These are phyloP conservation scores for Brachypalpus laphriformis DNA, from an alignment of 2,888 invertebrate species.

Conservation along the genomic window DNA sequence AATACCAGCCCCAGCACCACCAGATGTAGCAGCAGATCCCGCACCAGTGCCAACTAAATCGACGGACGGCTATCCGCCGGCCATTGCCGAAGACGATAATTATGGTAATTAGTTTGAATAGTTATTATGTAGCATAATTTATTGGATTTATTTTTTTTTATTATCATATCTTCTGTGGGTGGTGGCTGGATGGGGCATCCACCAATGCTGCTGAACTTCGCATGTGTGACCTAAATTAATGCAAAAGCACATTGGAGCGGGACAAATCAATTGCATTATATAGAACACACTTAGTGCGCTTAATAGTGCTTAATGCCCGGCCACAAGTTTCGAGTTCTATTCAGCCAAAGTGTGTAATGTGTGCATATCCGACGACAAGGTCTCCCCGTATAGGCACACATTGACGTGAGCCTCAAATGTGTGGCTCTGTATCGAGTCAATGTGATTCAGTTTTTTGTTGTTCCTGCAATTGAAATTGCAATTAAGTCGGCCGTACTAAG, in stretches of 20 bases:
- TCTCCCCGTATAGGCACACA: slow-evolving; percentile 16
- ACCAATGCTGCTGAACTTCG: background rate
- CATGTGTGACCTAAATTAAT: slow-evolving; percentile 52
- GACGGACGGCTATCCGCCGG: slow-evolving; percentile 49
- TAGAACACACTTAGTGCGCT: slow-evolving; percentile 36
- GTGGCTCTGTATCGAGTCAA: slow-evolving; percentile 19
- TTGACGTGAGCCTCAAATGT: slow-evolving; percentile 1
- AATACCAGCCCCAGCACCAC: slow-evolving; percentile 9
- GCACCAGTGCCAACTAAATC: slow-evolving; percentile 18
- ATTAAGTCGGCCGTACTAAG: slow-evolving; percentile 45
- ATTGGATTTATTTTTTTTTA: slow-evolving; percentile 17
- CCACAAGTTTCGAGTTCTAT: background rate
- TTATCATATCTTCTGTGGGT: slow-evolving; percentile 23
- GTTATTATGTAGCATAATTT: slow-evolving; percentile 18
- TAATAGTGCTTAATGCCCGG: slow-evolving; percentile 26
- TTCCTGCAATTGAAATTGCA: slow-evolving; percentile 27
- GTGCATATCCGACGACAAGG: slow-evolving; percentile 49
- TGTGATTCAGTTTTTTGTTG: slow-evolving; percentile 55
- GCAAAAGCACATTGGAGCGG: slow-evolving; percentile 28
- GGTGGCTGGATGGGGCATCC: background rate
- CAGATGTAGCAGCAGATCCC: slow-evolving; percentile 10
- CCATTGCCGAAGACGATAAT: slow-evolving; percentile 58
- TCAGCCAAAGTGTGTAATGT: background rate
- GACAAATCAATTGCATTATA: slow-evolving; percentile 53
- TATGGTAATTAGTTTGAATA: slow-evolving; percentile 68